Conservation (phyloP, 2,888 invertebrate species). For the Sicus ferrugineus region DNA sequence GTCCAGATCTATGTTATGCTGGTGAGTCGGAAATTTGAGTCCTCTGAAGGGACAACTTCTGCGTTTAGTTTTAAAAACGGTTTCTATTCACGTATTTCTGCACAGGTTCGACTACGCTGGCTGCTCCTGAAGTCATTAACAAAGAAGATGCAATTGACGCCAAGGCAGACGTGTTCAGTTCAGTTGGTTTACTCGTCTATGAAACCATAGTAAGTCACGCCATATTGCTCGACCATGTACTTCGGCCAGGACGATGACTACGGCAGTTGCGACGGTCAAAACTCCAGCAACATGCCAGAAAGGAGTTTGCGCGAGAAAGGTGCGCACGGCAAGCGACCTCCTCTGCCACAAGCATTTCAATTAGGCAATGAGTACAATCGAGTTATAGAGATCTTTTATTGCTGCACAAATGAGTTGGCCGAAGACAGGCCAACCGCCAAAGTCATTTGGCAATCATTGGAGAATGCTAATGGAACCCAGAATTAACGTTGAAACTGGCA, state of each 20-base stretch:
- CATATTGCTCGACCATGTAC: no score
- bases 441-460: conserved; percentile 56
- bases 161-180: conserved; percentile 83
- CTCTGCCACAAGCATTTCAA: conserved; percentile 71
- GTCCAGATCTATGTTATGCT: conserved; percentile 70
- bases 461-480: no score
- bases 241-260: conserved; percentile 49
- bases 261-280: neutral
- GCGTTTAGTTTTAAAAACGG: no score
- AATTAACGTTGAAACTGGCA: no score
- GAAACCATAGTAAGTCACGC: conserved; percentile 88
- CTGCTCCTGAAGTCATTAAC: conserved; percentile 79
- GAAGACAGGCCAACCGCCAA: conserved; percentile 70
- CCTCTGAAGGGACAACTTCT: no score
- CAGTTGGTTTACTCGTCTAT: conserved; percentile 80
- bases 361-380: conserved; percentile 70
- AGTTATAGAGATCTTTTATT: conserved; percentile 75
- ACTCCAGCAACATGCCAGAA: no score
- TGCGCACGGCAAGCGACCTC: conserved; percentile 72
- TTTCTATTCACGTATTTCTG: no score
- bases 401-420: conserved; percentile 73
- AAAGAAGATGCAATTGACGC: conserved; percentile 69
- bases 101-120: conserved; percentile 82
- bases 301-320: conserved; percentile 22
- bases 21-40: no score